These are phyloP conservation scores for Pangasianodon gigas DNA, from an alignment of 2,113 vertebrate species.

Conservation along the genomic window DNA sequence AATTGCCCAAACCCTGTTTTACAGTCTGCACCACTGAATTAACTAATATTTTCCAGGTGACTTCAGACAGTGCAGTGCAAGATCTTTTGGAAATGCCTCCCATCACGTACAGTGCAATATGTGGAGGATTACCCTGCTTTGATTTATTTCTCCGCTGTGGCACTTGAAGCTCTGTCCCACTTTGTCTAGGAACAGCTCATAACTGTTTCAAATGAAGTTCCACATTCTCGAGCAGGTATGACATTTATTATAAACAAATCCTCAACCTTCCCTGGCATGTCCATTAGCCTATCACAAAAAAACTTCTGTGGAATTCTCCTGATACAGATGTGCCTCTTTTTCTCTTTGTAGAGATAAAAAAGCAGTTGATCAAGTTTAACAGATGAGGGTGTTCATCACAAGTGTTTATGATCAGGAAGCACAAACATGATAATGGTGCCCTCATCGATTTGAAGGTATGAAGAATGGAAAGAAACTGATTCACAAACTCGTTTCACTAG, in stretches of 20 bases:
- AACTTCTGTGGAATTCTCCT: background rate
- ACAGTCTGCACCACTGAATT: background rate
- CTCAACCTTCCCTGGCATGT: background rate
- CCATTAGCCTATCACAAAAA: background rate
- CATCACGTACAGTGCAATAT: slow-evolving; percentile 37
- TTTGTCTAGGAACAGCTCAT: slow-evolving; percentile 47
- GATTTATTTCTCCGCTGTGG: slow-evolving; percentile 45
- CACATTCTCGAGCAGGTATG: background rate
- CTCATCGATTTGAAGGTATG: too few species aligned
- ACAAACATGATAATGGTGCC: background rate
- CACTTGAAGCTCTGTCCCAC: background rate
- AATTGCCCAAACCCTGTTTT: background rate
- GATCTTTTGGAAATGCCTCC: background rate
- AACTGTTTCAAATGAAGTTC: slow-evolving; percentile 39
- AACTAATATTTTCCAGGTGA: slow-evolving; percentile 4
- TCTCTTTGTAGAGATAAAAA: background rate
- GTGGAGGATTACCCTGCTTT: slow-evolving; percentile 37
- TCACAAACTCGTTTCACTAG: background rate
- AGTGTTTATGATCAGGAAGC: background rate
- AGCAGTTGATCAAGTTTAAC: background rate
- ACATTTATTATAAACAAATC: background rate
- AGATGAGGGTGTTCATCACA: background rate
- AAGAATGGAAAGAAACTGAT: background rate
- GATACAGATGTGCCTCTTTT: background rate
- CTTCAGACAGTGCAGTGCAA: slow-evolving; percentile 17